These are phyloP conservation scores for Dryomyza anilis DNA, from an alignment of 2,888 invertebrate genomes.

Conservation along the genomic window DNA sequence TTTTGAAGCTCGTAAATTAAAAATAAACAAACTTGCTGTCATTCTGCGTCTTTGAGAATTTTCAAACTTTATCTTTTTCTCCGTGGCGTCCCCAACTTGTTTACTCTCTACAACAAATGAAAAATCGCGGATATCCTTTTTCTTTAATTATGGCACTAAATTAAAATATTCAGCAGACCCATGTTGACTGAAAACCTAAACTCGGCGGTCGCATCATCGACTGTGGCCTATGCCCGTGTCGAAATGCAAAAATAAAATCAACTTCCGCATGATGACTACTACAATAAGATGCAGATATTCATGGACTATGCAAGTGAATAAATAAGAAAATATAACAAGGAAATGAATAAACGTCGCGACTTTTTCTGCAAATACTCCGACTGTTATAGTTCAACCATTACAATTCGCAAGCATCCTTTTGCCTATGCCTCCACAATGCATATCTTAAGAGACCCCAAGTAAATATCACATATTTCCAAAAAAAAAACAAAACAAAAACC, in stretches of 20 bases:
- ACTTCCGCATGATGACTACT: conserved; percentile 40
- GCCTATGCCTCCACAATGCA: neutral
- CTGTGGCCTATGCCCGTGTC: conserved; percentile 27
- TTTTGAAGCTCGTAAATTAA: conserved; percentile 39
- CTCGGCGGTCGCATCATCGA: neutral
- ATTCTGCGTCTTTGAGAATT: conserved; percentile 25
- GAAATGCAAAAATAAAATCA: conserved; percentile 45
- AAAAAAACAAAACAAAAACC: conserved; percentile 31
- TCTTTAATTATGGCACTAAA: conserved; percentile 45
- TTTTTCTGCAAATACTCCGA: conserved; percentile 27
- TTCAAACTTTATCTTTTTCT: neutral
- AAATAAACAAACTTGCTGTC: conserved; percentile 44
- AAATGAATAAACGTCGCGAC: conserved; percentile 60
- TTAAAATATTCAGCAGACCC: conserved; percentile 45
- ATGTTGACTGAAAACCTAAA: conserved; percentile 25
- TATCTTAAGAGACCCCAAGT: no score
- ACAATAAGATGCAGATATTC: conserved; percentile 42
- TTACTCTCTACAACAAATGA: conserved; percentile 37
- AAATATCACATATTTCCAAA: no score
- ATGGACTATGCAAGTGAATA: conserved; percentile 30
- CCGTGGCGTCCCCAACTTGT: neutral
- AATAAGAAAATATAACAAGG: conserved; percentile 49
- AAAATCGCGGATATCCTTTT: conserved; percentile 47
- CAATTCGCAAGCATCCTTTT: conserved; percentile 21
- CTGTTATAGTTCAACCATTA: neutral